A percentile compares a stretch with the other conserved stretches of the same genome.
Conservation (phyloP, 2,797 vertebrate species). For the Falco novaeseelandiae region DNA sequence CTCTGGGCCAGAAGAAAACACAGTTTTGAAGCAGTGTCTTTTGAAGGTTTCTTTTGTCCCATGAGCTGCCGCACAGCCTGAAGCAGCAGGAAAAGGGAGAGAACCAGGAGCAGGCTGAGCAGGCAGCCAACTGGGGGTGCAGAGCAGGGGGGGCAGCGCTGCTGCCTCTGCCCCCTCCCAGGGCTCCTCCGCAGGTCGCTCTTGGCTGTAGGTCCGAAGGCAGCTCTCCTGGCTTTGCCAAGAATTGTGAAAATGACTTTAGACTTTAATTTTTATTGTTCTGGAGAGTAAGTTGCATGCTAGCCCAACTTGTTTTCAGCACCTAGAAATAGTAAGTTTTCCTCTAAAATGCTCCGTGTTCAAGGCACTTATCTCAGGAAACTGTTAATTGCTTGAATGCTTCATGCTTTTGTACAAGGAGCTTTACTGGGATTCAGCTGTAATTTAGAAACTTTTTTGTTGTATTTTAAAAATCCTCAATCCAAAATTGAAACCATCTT, state of each 20-base stretch:
- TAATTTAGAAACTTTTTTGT: not conserved
- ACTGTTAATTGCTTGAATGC: not conserved
- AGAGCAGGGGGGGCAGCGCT: too few species aligned
- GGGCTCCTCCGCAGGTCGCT: not conserved
- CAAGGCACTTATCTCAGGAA: not conserved
- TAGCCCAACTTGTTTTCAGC: not conserved
- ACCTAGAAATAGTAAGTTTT: not conserved
- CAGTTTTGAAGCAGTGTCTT: not conserved
- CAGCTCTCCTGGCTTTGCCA: not conserved
- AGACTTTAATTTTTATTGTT: not conserved
- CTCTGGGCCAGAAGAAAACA: not conserved
- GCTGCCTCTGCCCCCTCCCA: not conserved
- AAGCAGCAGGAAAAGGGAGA: not conserved
- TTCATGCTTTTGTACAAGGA: not conserved
- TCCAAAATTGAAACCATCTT: not conserved
- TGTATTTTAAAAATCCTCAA: not conserved
- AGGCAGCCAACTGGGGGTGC: not conserved
- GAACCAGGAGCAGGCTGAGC: not conserved
- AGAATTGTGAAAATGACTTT: not conserved
- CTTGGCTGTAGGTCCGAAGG: not conserved
- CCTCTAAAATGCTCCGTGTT: not conserved
- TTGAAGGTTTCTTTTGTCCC: not conserved
- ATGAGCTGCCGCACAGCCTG: rapidly evolving
- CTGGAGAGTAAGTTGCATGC: not conserved
- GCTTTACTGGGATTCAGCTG: not conserved